Evolutionary conservation across 2,797 vertebrate genomes (phyloP), one percentile per base, ranked within the genome.

Genomic region (Scyliorhinus canicula): DNA sequence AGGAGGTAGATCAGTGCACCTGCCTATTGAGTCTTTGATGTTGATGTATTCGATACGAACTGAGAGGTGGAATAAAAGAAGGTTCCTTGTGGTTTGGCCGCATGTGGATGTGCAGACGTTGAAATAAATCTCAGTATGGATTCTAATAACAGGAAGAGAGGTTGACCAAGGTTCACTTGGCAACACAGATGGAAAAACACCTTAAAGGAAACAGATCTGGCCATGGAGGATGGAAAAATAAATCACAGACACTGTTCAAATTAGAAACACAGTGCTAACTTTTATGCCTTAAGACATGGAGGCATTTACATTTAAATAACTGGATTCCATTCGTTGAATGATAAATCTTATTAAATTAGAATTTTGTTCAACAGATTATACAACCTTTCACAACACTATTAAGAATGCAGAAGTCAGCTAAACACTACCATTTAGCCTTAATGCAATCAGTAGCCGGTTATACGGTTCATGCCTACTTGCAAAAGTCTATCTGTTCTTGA

Each of bases 151-250:
- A 94, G 93, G 93, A 71, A 47, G 93, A 74, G 93, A 93, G 65
- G 93, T 93, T 93, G 93, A 93, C 11, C 24, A 93, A 93, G 65
- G 93, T 93, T 93, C 93, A 67, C 28, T 50, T 93, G 65, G 93
- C 65, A 93, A 71, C 65, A 31, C 93, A 93, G 65, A 71, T 93
- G 65, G 65, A 93, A 93, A 93, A 93, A 93, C 65, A 93, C 65
- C 93, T 93, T 67, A 93, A 93, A 93, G 93, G 93, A 93, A 93
- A 93, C 93, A 93, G 93, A 93, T 93, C 65, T 93, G 93, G 91
- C 63, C 63, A 44, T 28, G 28, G 65, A 71, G 65, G 93, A 71
- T 93, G 93, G 93, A 93, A 93, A 93, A 94, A 93, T 31, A 35
- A 94, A 94, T 94, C 35, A 71, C 55, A 90, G 57, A 26, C 69